These are phyloP conservation scores for Galeopterus variegatus DNA, from an alignment of 2,113 vertebrate genomes.

Conservation along the genomic window DNA sequence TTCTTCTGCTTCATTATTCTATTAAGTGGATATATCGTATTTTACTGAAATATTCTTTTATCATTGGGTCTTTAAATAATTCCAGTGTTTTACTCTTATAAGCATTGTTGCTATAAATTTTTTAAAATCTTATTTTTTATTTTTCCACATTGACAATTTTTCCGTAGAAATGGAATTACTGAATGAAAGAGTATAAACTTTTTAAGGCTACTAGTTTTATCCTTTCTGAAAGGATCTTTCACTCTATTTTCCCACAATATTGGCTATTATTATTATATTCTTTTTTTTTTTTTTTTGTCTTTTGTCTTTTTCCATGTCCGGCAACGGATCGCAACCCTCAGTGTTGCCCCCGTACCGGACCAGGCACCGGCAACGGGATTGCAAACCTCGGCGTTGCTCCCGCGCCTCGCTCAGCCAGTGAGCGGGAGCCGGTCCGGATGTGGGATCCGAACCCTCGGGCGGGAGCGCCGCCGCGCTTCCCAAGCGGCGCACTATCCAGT, in stretches of 20 bases:
- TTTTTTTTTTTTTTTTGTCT: too few species aligned
- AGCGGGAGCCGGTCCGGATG: too few species aligned
- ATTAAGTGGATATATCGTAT: background rate
- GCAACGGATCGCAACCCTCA: too few species aligned
- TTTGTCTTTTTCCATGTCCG: too few species aligned
- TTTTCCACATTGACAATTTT: constrained; percentile 53
- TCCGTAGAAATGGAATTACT: background rate
- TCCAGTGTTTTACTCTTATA: background rate
- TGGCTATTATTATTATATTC: background rate
- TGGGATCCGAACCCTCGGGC: too few species aligned
- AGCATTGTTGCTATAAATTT: background rate
- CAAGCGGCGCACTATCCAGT: too few species aligned
- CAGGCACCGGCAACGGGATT: too few species aligned
- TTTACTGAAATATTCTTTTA: background rate
- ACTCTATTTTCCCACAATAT: background rate
- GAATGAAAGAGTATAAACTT: background rate
- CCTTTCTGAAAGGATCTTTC: background rate
- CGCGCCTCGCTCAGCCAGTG: too few species aligned
- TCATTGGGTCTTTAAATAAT: constrained; percentile 6
- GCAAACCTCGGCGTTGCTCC: too few species aligned
- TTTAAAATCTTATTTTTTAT: background rate
- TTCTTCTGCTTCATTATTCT: background rate
- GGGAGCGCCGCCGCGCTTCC: too few species aligned
- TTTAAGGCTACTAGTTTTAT: background rate
- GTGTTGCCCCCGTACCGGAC: too few species aligned